A percentile compares a stretch with the other conserved stretches of the same genome.
These are phyloP conservation scores for Hedychridium roseum DNA, from an alignment of 2,888 invertebrate species.

Conservation along the genomic window DNA sequence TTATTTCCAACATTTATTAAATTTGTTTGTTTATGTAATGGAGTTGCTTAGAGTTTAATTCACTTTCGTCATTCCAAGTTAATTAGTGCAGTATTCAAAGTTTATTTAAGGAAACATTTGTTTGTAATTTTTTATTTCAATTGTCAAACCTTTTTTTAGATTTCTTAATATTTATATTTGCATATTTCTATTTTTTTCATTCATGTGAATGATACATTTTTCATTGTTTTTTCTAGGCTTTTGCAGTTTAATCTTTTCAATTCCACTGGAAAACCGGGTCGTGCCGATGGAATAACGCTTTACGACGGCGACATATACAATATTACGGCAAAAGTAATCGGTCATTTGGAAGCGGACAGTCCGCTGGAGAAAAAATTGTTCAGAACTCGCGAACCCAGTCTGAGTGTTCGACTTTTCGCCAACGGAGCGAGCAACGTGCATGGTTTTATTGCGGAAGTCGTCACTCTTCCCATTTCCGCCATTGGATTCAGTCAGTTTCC, in stretches of 20 bases:
- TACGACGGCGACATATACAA: slow-evolving; percentile 95
- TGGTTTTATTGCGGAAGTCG: slow-evolving; percentile 97
- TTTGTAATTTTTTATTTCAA: too few relatives aligned
- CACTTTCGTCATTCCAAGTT: too few relatives aligned
- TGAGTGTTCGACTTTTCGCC: slow-evolving; percentile 91
- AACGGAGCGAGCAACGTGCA: slow-evolving; percentile 93
- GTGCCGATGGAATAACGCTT: slow-evolving; percentile 83
- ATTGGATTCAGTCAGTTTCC: slow-evolving; percentile 83
- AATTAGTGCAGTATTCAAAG: too few relatives aligned
- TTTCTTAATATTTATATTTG: too few relatives aligned
- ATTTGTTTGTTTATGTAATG: too few relatives aligned
- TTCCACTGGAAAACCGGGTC: slow-evolving; percentile 81
- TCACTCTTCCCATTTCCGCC: slow-evolving; percentile 91
- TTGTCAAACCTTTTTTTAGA: too few relatives aligned
- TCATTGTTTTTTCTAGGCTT: slow-evolving; percentile 71
- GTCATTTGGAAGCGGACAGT: slow-evolving; percentile 76
- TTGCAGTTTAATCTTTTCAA: slow-evolving; percentile 93
- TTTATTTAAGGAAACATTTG: too few relatives aligned
- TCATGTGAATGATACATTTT: slow-evolving; percentile 1
- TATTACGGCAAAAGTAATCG: slow-evolving; percentile 76
- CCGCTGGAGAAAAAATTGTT: slow-evolving; percentile 79
- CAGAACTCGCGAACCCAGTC: slow-evolving; percentile 77
- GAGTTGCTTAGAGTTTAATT: too few relatives aligned
- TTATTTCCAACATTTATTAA: background rate
- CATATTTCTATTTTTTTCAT: background rate